Percentiles rank a stretch among this genome's conserved stretches.
Evolutionary conservation across 2,888 invertebrate genomes (phyloP).

Genomic region (Byasa hedistus): DNA sequence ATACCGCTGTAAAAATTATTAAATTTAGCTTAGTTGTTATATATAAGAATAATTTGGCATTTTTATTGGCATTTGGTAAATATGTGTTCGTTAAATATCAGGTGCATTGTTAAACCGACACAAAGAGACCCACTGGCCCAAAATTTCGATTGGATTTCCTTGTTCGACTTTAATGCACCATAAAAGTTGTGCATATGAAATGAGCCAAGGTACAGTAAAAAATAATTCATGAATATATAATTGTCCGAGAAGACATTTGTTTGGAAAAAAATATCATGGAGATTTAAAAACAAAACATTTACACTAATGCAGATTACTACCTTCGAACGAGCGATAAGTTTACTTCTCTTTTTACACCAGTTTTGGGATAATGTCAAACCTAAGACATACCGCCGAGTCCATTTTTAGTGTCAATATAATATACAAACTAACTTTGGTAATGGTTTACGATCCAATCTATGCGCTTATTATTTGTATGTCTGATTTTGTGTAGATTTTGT

Average conservation of each 20-base stretch:
- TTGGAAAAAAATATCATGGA: conserved; percentile 9
- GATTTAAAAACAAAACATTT: not conserved
- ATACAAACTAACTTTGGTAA: conserved; percentile 12
- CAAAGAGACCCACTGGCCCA: conserved; percentile 44
- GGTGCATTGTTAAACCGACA: conserved; percentile 27
- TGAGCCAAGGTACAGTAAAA: conserved; percentile 45
- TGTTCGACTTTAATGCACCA: conserved; percentile 36
- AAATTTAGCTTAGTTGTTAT: conserved; percentile 7
- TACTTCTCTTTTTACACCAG: not conserved
- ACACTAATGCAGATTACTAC: not conserved
- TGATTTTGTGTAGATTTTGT: too few species aligned
- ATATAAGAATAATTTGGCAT: conserved; percentile 4
- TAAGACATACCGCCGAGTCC: conserved; percentile 14
- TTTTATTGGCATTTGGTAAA: conserved; percentile 17
- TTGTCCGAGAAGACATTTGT: conserved; percentile 31
- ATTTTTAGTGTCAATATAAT: conserved; percentile 16
- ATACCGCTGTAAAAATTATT: conserved; percentile 12
- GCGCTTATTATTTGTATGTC: conserved; percentile 5
- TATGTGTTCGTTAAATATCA: conserved; percentile 19
- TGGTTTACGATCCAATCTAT: conserved; percentile 14
- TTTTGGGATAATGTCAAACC: conserved; percentile 28
- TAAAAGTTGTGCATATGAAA: conserved; percentile 55
- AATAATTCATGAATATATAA: conserved; percentile 44
- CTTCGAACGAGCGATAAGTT: not conserved
- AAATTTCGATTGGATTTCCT: conserved; percentile 31